These are phyloP conservation scores for Erynnis tages DNA, from an alignment of 2,888 invertebrate genomes.

Conservation along the genomic window DNA sequence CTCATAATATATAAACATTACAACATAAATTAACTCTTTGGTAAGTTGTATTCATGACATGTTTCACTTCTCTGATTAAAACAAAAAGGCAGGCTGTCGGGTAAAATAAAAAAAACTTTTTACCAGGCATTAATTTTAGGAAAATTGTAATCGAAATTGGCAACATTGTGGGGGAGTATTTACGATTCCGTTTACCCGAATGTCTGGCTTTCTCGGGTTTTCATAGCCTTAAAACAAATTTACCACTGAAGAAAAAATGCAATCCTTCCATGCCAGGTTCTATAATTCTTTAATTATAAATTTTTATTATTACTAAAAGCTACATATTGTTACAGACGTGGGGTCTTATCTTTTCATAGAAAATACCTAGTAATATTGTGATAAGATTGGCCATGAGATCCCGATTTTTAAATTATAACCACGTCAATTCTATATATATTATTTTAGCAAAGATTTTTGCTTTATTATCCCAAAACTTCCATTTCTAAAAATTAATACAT, in stretches of 20 bases:
- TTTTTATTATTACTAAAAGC: too few relatives aligned
- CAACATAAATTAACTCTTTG: not conserved
- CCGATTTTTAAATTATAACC: not conserved
- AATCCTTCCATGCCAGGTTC: too few relatives aligned
- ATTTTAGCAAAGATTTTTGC: conserved; percentile 3
- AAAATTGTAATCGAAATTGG: not conserved
- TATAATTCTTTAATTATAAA: too few relatives aligned
- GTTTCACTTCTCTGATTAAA: not conserved
- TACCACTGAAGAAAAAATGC: too few relatives aligned
- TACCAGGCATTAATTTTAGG: not conserved
- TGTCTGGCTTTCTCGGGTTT: conserved; percentile 19
- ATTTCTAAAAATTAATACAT: conserved; percentile 22
- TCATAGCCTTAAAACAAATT: conserved; percentile 11
- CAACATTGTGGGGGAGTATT: not conserved
- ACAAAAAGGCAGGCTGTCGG: conserved; percentile 17
- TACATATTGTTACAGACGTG: too few relatives aligned
- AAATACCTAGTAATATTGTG: too few relatives aligned
- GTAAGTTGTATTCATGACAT: conserved; percentile 21
- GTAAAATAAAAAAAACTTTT: not conserved
- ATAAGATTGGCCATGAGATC: conserved; percentile 21
- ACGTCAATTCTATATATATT: not conserved
- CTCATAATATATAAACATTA: conserved; percentile 10
- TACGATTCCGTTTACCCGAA: conserved; percentile 1
- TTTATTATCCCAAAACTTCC: conserved; percentile 12
- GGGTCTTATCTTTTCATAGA: too few relatives aligned